Percentiles rank a stretch among this genome's conserved stretches.
These are phyloP conservation scores for Salvelinus alpinus DNA, from an alignment of 2,113 vertebrate species.

Conservation along the genomic window DNA sequence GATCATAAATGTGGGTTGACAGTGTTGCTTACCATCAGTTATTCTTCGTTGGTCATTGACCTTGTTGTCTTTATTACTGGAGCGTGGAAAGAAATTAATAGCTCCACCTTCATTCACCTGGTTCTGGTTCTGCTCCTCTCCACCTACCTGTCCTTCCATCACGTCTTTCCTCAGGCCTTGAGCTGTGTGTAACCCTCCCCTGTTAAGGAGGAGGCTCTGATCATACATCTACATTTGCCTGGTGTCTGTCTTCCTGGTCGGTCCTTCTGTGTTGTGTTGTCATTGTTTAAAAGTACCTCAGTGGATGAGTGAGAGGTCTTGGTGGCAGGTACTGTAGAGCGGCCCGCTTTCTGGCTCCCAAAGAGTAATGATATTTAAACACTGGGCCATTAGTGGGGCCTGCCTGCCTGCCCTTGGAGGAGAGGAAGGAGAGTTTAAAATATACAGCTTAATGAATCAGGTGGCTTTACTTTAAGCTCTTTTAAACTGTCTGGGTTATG, in stretches of 20 bases:
- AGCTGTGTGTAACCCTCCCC: slow-evolving; percentile 30
- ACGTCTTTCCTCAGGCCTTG: slow-evolving; percentile 19
- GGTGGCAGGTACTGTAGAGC: background rate
- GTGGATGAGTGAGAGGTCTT: slow-evolving; percentile 3
- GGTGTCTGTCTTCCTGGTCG: slow-evolving; percentile 34
- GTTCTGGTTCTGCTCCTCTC: background rate
- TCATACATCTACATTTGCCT: slow-evolving; percentile 50
- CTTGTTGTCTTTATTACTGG: background rate
- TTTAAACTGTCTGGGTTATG: background rate
- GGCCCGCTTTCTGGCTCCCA: slow-evolving; percentile 30
- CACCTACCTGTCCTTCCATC: background rate
- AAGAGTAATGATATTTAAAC: slow-evolving; percentile 46
- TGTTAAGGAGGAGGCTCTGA: slow-evolving; percentile 27
- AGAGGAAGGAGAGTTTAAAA: background rate
- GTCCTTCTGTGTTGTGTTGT: slow-evolving; percentile 27
- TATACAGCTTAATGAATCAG: background rate
- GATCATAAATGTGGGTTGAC: background rate
- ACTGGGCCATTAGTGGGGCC: slow-evolving; percentile 37
- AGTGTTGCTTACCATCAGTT: background rate
- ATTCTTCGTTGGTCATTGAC: background rate
- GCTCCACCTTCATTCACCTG: background rate
- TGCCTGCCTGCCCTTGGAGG: slow-evolving; percentile 11
- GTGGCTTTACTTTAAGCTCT: background rate
- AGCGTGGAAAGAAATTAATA: background rate
- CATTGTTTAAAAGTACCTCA: slow-evolving; percentile 39